phyloP scores from a whole-genome alignment of 1,140 invertebrate species.

The Mylabris phalerata region DNA sequence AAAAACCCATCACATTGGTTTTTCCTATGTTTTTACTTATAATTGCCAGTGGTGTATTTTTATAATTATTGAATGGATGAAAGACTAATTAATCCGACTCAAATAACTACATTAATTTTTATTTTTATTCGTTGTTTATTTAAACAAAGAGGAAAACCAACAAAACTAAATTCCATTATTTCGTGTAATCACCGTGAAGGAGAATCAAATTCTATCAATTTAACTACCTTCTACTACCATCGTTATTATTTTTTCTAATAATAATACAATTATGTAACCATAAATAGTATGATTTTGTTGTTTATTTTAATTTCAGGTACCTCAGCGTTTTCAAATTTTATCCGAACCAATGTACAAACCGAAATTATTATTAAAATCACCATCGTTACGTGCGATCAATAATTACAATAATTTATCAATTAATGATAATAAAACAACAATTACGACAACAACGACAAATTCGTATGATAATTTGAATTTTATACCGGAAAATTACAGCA shows the following conservation, averaged over 20 bases:
- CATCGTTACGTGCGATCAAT: constrained; percentile 34
- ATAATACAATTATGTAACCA: no score
- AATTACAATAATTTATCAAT: constrained; percentile 37
- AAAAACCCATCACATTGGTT: no score
- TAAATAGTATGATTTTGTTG: no score
- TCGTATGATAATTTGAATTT: constrained; percentile 31
- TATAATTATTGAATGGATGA: no score
- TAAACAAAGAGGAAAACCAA: not conserved
- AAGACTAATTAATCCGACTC: no score
- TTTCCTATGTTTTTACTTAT: no score
- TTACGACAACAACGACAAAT: not conserved
- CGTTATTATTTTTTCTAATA: not conserved
- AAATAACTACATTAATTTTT: no score
- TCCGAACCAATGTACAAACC: constrained; percentile 24
- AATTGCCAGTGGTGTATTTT: no score
- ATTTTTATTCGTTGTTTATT: not conserved
- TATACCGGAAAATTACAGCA: constrained; percentile 24
- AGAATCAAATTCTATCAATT: not conserved
- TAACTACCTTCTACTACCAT: not conserved
- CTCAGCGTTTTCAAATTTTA: constrained; percentile 16
- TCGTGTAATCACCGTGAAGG: not conserved
- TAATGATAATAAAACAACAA: constrained; percentile 10
- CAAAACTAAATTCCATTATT: not conserved
- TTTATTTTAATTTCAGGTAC: constrained; percentile 16
- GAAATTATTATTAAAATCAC: constrained; percentile 30